Evolutionary conservation across 2,797 vertebrate genomes (phyloP), one percentile per base, ranked within the genome.

Genomic region (Phalloptychus januarius): DNA sequence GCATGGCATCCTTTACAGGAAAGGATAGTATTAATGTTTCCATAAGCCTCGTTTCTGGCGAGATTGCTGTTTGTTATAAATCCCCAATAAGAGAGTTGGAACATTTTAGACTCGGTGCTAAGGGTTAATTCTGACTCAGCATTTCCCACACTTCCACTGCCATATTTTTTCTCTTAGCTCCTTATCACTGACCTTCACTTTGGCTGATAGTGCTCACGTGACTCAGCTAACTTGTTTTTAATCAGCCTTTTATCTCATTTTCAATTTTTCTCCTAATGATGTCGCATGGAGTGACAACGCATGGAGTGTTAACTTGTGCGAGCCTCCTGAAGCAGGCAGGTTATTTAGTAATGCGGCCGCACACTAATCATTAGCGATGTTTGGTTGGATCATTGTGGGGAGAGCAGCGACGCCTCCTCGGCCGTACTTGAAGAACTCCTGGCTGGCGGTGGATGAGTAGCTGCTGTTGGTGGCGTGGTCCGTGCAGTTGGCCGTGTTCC

Each of bases 361-460:
- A 48, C 69, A 42, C 5, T 31, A 74, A 72, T 72, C 1, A 76
- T 77, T 76, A 33, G 74, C 63, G 40, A 6, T 7, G 8, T 12
- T 13, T 70, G 42, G 25, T 48, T 83, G 56, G 65, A 13, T 25
- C 65, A 54, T 20, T 33, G 46, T 69, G 58, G 54, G 75, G 58
- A 48, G 11, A 20, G 74, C 2, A 25, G 2, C 8, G 0, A 25
- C 36, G 38, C 23, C 69, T 81, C 76, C 18, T 75, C 7, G 72
- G 31, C 89, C 91, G 0, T 87, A 96, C 96, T 90, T 92, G 89
- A 96, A 96, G 92, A 95, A 96, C 91, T 96, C 92, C 85, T 96
- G 94, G 85, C 96, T 95, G 13, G 96, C 93, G 0, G 95, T 96
- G 86, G 94, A 94, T 28, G 94, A 85, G 44, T 76, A 76, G 88